Base-by-base conservation (phyloP, 2,888 invertebrate genomes). In the Amitus sp. region DNA sequence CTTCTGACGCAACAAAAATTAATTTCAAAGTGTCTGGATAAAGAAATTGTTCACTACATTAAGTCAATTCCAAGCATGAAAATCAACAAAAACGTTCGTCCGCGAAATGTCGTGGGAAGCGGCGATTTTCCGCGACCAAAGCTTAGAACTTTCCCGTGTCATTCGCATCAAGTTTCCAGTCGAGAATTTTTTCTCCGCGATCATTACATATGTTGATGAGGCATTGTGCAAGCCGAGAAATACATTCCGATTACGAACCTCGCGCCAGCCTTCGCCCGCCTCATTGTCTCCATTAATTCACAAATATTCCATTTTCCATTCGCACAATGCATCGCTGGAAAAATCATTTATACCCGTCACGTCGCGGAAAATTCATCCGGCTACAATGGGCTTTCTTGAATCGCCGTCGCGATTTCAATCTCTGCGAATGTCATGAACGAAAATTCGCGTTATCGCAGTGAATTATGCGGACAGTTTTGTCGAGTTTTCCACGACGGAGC, bases 121-220 rank as follows among this genome's bases (percentile, higher is more conserved):
- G 4, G 10, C 34, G 13, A 34, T 34, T 34, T 34, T 10, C 13
- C n/a, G n/a, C 34, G 34, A 10, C n/a, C 13, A 9, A 34, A 5
- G 34, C 10, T 12, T 4, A 43, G 46, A 34, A 39, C 28, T 40
- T 43, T 4, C 37, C 7, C 37, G 15, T 12, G 13, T 13, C 37
- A 37, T 15, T 37, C 9, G 37, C 37, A 37, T 13, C 15, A 13
- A 37, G 15, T 4, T 12, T 4, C 9, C 37, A 5, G 15, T 37
- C 37, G 13, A 37, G 15, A 2, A 13, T 37, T 37, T 37, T 37
- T 37, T 17, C 54, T 57, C 48, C 50, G 52, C 47, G 47, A 37
- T 54, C 50, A 51, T 62, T 62, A 58, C 54, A 54, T 54, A 62
- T 62, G 62, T 51, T 62, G 51, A 58, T 58, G 62, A 62, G 47